These are phyloP conservation scores for Caenorhabditis angaria DNA, from an alignment of 2,888 invertebrate species.

Conservation along the genomic window DNA sequence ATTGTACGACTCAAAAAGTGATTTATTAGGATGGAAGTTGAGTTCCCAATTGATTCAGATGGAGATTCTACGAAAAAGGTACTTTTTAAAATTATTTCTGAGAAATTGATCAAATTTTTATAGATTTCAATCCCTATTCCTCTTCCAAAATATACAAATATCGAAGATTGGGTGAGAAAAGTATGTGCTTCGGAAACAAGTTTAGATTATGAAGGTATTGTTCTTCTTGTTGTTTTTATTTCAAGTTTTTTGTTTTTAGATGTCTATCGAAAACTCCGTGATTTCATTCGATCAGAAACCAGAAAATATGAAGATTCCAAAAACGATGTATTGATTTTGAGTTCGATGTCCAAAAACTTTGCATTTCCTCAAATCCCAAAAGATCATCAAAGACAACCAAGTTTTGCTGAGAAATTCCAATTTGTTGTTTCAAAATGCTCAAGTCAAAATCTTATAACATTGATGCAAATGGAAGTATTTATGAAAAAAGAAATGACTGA, in stretches of 20 bases:
- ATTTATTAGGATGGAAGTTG: background rate
- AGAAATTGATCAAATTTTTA: background rate
- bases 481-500: constrained; percentile 65
- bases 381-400: background rate
- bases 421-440: constrained; percentile 29
- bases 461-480: constrained; percentile 55
- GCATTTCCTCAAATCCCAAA: background rate
- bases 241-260: constrained; percentile 13
- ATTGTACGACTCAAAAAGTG: no score
- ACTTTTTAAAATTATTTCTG: no score
- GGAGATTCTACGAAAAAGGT: background rate
- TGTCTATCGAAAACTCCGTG: constrained; percentile 13
- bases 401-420: constrained; percentile 35
- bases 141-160: constrained; percentile 33
- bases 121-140: constrained; percentile 35
- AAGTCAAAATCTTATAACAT: constrained; percentile 29
- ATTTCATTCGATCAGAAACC: constrained; percentile 23
- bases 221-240: background rate
- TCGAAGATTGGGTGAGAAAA: constrained; percentile 41
- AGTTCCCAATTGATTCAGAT: background rate
- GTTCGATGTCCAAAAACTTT: background rate
- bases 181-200: constrained; percentile 19
- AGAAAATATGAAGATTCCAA: constrained; percentile 6
- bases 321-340: constrained; percentile 14
- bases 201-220: constrained; percentile 22